Evolutionary conservation across 2,888 invertebrate genomes (phyloP).

Genomic region (Choristoneura rosaceana): DNA sequence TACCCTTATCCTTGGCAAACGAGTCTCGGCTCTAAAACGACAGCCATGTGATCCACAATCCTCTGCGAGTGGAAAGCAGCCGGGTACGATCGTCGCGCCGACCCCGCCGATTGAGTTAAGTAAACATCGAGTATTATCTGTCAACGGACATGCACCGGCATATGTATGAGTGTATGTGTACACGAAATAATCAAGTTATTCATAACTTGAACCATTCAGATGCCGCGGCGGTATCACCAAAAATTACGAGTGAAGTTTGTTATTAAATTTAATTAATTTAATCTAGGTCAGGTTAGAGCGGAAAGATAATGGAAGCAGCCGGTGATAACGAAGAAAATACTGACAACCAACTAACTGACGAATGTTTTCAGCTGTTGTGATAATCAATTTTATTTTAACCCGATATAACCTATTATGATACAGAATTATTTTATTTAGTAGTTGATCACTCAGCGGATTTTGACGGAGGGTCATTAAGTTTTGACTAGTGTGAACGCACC

Average conservation of each 20-base stretch:
- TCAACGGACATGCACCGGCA: conserved; percentile 78
- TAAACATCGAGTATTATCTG: conserved; percentile 85
- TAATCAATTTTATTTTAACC: neutral
- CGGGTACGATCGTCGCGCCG: conserved; percentile 62
- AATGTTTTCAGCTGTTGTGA: conserved; percentile 6
- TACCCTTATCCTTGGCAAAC: conserved; percentile 56
- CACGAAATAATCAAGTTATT: conserved; percentile 75
- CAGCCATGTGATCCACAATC: conserved; percentile 59
- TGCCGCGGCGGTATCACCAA: conserved; percentile 48
- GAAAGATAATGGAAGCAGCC: conserved; percentile 42
- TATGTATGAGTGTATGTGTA: conserved; percentile 64
- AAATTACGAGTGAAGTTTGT: conserved; percentile 45
- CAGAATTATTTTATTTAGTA: neutral
- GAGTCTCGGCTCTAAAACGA: conserved; percentile 69
- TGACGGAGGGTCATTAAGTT: neutral
- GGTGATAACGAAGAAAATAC: conserved; percentile 11
- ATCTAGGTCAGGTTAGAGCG: conserved; percentile 57
- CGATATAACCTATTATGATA: neutral
- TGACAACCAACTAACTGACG: neutral
- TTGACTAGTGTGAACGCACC: neutral
- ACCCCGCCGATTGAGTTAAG: conserved; percentile 83
- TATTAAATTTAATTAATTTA: conserved; percentile 57
- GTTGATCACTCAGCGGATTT: neutral
- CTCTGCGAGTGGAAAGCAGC: conserved; percentile 51
- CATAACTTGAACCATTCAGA: conserved; percentile 69